phyloP scores from a whole-genome alignment of 2,888 invertebrate genomes.

The Hyppa rectilinea region DNA sequence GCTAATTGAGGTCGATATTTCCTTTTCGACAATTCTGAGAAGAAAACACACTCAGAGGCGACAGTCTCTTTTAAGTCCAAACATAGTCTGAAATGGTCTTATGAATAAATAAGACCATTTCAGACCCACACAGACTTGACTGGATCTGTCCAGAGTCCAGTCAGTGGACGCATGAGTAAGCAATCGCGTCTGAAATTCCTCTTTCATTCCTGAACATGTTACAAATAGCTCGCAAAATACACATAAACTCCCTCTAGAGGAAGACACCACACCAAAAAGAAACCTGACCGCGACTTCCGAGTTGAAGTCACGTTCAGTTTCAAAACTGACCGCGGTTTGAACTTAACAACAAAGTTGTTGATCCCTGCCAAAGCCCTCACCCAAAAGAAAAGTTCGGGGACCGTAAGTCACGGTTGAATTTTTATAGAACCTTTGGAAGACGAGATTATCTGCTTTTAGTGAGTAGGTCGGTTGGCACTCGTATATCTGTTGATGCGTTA shows the following conservation, averaged over 20 bases:
- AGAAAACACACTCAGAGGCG: background rate
- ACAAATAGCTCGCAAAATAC: background rate
- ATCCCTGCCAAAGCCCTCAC: slow-evolving; percentile 7
- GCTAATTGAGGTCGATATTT: background rate
- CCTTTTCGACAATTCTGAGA: background rate
- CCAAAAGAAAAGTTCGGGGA: slow-evolving; percentile 32
- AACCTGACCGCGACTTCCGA: background rate
- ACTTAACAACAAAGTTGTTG: slow-evolving; percentile 36
- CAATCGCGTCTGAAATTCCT: background rate
- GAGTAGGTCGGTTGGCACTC: background rate
- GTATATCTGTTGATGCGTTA: no score
- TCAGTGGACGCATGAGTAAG: no score
- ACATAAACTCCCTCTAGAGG: background rate
- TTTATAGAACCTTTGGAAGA: slow-evolving; percentile 17
- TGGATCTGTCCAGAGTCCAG: background rate
- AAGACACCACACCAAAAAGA: background rate
- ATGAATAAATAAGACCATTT: background rate
- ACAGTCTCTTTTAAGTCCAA: background rate
- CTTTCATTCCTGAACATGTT: background rate
- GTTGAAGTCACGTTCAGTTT: slow-evolving; percentile 21
- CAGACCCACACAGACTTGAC: background rate
- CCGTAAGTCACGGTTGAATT: background rate
- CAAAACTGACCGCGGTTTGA: slow-evolving; percentile 23
- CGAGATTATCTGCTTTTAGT: background rate
- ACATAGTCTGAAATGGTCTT: background rate